Base-by-base conservation (phyloP, 2,797 vertebrate genomes). In the Moxostoma hubbsi region DNA sequence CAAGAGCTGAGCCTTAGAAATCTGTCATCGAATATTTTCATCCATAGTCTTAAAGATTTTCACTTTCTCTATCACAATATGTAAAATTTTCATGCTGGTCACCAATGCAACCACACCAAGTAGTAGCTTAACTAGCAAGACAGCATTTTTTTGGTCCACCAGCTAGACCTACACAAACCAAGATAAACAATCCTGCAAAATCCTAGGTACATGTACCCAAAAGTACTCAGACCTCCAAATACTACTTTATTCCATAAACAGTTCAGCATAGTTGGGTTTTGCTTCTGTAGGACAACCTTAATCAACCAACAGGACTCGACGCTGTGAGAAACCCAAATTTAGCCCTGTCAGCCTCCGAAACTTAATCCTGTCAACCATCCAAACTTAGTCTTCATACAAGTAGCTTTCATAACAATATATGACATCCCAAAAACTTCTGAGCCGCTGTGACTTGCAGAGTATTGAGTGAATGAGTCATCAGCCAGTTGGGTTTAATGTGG, bases 381-480 rank as follows among this genome's bases (percentile, higher is more conserved):
- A 62, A 70, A 77, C 11, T 53, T 43, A 61, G 66, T 62, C 57
- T 54, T 70, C 55, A 54, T 70, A 70, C 55, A 70, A 77, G 65
- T 69, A 77, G 75, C 57, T 77, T 77, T 43, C 18, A 46, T 70
- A 64, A 74, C 43, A 71, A 75, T 82, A 73, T 66, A 51, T 18
- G 18, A 64, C 51, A 73, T 59, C 59, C 59, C 66, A 65, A 51
- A 69, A 79, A 75, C 47, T 13, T 61, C 59, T 69, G 67, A 75
- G 65, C 76, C 63, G 50, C 70, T 70, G 65, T 43, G 61, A 43
- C 63, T 84, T 43, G 54, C 55, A 62, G 72, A 72, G 51, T 54
- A 68, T 47, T 76, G 16, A 24, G 54, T 81, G 68, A 79, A 64
- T 79, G 71, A 81, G 50, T 84, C 62, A 81, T 74, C 66, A 75